Percentiles rank a stretch among this genome's conserved stretches.
phyloP scores from a whole-genome alignment of 2,797 vertebrate species.

The Trematomus bernacchii region DNA sequence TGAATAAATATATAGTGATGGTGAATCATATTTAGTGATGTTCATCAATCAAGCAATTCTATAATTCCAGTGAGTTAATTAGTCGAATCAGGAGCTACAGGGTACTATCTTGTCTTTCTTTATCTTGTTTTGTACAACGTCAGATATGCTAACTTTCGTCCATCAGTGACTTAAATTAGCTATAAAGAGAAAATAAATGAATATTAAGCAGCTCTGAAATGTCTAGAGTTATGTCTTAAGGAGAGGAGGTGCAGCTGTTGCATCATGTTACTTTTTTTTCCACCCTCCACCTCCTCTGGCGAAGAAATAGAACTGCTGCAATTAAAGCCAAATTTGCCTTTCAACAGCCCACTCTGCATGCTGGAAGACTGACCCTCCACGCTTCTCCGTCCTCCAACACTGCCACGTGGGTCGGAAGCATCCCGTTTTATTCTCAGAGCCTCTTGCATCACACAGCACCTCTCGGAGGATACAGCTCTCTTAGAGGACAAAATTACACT shows the following conservation, averaged over 20 bases:
- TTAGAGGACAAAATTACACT: constrained; percentile 32
- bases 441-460: constrained; percentile 48
- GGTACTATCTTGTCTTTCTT: background rate
- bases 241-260: constrained; percentile 54
- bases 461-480: constrained; percentile 24
- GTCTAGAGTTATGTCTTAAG: constrained; percentile 6
- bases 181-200: background rate
- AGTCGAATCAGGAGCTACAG: background rate
- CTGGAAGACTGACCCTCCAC: constrained; percentile 67
- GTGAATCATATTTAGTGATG: background rate
- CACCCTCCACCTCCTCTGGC: constrained; percentile 54
- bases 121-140: background rate
- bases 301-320: constrained; percentile 58
- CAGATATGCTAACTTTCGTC: background rate
- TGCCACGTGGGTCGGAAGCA: constrained; percentile 68
- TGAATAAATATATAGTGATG: background rate
- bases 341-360: constrained; percentile 79
- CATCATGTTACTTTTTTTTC: constrained; percentile 42
- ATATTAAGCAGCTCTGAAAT: constrained; percentile 9
- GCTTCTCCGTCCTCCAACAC: constrained; percentile 73
- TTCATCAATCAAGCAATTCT: background rate
- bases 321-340: constrained; percentile 70
- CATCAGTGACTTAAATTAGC: background rate
- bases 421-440: constrained; percentile 64
- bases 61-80: background rate